Percentiles rank a stretch among this genome's conserved stretches.
These are phyloP conservation scores for Lophius americanus DNA, from an alignment of 2,797 vertebrate genomes.

Conservation along the genomic window DNA sequence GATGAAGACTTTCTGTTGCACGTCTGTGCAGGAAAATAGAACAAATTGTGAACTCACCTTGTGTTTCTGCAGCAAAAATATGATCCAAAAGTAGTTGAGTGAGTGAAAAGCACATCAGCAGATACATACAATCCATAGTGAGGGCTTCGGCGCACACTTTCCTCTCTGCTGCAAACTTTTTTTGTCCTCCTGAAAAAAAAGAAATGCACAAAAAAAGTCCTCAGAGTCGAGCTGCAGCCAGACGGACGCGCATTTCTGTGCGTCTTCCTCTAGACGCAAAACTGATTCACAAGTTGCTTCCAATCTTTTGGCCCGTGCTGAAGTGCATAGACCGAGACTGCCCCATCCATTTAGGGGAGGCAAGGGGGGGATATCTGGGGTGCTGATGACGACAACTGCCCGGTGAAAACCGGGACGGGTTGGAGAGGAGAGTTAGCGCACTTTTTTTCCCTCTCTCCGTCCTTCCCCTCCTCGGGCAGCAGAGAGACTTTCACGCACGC, in stretches of 20 bases:
- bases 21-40: background rate
- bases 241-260: conserved; percentile 70
- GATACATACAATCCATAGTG: conserved; percentile 83
- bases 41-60: conserved; percentile 74
- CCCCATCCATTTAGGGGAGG: conserved; percentile 79
- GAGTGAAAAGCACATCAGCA: conserved; percentile 80
- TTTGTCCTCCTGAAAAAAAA: conserved; percentile 43
- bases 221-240: conserved; percentile 67
- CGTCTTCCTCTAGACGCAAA: conserved; percentile 60
- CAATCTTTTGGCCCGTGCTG: conserved; percentile 79
- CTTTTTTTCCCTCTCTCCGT: conserved; percentile 6
- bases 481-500: conserved; percentile 62
- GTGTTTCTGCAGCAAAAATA: conserved; percentile 72
- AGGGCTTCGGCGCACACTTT: conserved; percentile 59
- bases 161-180: conserved; percentile 67
- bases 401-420: conserved; percentile 69
- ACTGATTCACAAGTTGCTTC: conserved; percentile 73
- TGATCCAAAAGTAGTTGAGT: conserved; percentile 73
- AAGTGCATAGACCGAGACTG: conserved; percentile 78
- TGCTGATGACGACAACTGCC: conserved; percentile 79
- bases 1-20: background rate
- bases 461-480: conserved; percentile 37
- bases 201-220: conserved; percentile 62
- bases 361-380: conserved; percentile 61
- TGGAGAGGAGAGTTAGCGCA: conserved; percentile 64